Evolutionary conservation across 2,113 vertebrate species (phyloP).

Genomic region (Crotophaga sulcirostris): DNA sequence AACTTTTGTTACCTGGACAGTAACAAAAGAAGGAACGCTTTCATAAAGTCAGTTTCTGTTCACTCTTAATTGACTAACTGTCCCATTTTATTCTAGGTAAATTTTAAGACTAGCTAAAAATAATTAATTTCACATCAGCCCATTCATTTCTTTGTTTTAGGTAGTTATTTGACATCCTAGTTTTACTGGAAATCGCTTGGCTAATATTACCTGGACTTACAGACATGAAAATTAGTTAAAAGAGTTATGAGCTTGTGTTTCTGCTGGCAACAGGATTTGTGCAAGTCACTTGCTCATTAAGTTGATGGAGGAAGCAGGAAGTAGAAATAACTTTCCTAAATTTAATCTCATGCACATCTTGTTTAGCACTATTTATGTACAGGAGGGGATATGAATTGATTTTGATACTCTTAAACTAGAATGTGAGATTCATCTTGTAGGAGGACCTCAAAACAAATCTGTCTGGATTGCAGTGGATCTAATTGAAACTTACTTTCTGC

Average conservation of each 20-base stretch:
- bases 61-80: not conserved
- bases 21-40: not conserved
- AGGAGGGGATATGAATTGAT: not conserved
- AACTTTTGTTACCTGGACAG: not conserved
- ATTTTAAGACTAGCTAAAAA: not conserved
- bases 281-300: not conserved
- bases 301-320: not conserved
- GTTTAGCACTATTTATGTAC: not conserved
- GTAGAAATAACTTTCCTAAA: not conserved
- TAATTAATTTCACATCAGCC: not conserved
- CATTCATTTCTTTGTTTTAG: not conserved
- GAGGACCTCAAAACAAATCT: not conserved
- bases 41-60: not conserved
- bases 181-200: not conserved
- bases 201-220: not conserved
- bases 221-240: not conserved
- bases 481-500: not conserved
- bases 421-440: not conserved
- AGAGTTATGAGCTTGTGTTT: not conserved
- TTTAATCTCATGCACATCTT: not conserved
- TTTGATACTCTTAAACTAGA: not conserved
- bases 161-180: not conserved
- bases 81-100: not conserved
- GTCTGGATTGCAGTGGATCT: not conserved
- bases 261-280: not conserved